Evolutionary conservation across 1,140 invertebrate species (phyloP), one percentile per base, ranked within the genome.

Genomic region (Solenopsis invicta): DNA sequence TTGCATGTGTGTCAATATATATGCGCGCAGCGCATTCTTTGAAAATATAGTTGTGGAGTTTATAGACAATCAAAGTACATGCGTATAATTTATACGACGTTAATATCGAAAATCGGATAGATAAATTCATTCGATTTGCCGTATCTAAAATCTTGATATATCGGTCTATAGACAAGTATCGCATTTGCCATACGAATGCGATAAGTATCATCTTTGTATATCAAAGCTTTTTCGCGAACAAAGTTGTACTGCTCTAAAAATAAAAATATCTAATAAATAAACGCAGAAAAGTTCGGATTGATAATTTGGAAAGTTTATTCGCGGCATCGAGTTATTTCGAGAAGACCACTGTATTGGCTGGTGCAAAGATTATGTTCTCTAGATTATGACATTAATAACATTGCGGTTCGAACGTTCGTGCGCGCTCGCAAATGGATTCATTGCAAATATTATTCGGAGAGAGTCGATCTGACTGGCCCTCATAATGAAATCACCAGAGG

Each of bases 401-500:
- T 88, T 69, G 61, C 81, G 59, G 24, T 45, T 41, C 21, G 56
- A 59, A 85, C 50, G 50, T 24, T 48, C 45, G 4, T 29, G 21
- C 50, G 16, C 64, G 74, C n/a, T 67, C 50, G 45, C 69, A 85
- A 85, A 89, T 85, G 76, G n/a, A 54, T 71, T 52, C 74, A 80
- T 86, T 86, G 61, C 37, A 86, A 80, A 86, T 80, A 69, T 89
- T 89, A 86, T 89, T 86, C 61, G 48, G 52, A 52, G 52, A 48
- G 45, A 45, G 24, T 4, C 21, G 29, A 62, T 62, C 29, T 59
- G 13, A 56, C 50, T 74, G 45, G 41, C 29, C 54, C 18, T 72
- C 56, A 54, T 88, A 86, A 88, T 85, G 81, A 86, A 89, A 88
- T 88, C 74, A 74, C 34, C 41, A 76, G 61, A 71, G 81, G 74